These are phyloP conservation scores for Salvelinus namaycush DNA, from an alignment of 2,113 vertebrate genomes.

Conservation along the genomic window DNA sequence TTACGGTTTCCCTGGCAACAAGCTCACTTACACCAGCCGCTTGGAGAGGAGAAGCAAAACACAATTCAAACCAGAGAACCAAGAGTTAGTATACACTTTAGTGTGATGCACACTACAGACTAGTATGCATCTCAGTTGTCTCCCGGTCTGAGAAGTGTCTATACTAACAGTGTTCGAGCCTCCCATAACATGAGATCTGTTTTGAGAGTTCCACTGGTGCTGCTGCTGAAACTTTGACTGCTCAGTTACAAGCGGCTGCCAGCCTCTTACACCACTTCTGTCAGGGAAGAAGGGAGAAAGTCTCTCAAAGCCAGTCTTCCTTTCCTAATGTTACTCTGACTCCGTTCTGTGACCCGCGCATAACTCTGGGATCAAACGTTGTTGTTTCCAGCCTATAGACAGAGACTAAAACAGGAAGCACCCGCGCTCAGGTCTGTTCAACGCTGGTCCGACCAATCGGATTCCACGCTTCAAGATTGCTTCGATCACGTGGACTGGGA, in stretches of 20 bases:
- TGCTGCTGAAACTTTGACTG: too few species aligned
- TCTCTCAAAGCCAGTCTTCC: background rate
- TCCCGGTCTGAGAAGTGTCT: too few species aligned
- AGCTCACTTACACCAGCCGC: slow-evolving; percentile 57
- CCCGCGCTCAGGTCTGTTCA: too few species aligned
- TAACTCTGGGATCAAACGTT: background rate
- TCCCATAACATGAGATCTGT: too few species aligned
- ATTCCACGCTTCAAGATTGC: too few species aligned
- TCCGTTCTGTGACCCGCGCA: background rate
- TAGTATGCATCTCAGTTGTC: background rate
- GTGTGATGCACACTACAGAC: background rate
- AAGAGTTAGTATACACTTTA: slow-evolving; percentile 45
- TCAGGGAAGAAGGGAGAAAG: slow-evolving; percentile 4
- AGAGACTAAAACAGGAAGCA: too few species aligned
- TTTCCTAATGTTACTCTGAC: slow-evolving; percentile 18
- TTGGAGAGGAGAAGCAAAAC: slow-evolving; percentile 49
- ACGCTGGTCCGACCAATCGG: too few species aligned
- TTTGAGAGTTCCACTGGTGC: too few species aligned
- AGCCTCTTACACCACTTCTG: background rate
- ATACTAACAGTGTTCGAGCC: too few species aligned
- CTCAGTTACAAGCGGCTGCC: background rate
- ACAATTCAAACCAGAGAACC: slow-evolving; percentile 45
- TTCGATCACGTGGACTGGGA: too few species aligned
- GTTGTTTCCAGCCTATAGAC: too few species aligned
- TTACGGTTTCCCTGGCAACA: slow-evolving; percentile 73